These are phyloP conservation scores for Zygothrica quintamaculata DNA, from an alignment of 2,888 invertebrate species.

Conservation along the genomic window DNA sequence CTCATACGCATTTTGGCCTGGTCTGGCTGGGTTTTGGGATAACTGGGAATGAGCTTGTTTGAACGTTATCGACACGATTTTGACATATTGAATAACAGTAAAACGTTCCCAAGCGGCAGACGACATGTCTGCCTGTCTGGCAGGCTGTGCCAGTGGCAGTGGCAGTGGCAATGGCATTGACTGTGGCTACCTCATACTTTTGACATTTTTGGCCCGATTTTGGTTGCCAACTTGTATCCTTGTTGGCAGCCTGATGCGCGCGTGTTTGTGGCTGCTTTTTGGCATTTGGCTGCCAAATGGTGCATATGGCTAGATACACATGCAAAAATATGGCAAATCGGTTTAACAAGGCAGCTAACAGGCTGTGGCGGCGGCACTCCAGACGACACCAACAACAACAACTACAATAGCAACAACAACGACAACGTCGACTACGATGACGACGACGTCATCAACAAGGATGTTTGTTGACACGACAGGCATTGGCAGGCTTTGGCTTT, in stretches of 20 bases:
- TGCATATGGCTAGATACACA: slow-evolving; percentile 68
- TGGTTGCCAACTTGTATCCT: slow-evolving; percentile 39
- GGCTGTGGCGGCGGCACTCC: slow-evolving; percentile 42
- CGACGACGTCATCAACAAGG: slow-evolving; percentile 49
- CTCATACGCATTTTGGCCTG: slow-evolving; percentile 3
- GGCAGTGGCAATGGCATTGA: slow-evolving; percentile 18
- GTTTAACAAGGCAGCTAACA: slow-evolving; percentile 72
- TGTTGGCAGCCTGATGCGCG: slow-evolving; percentile 51
- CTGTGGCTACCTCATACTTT: neutral
- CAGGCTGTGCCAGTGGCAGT: neutral
- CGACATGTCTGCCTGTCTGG: slow-evolving; percentile 44
- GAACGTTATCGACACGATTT: slow-evolving; percentile 80
- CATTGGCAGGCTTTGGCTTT: slow-evolving; percentile 26
- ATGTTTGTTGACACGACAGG: slow-evolving; percentile 72
- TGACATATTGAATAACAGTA: slow-evolving; percentile 81
- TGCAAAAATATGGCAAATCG: slow-evolving; percentile 77
- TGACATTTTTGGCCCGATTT: neutral
- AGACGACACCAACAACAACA: slow-evolving; percentile 37
- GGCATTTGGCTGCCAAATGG: slow-evolving; percentile 80
- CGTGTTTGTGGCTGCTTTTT: slow-evolving; percentile 78
- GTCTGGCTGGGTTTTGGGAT: slow-evolving; percentile 11
- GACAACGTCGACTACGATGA: slow-evolving; percentile 13
- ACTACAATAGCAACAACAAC: slow-evolving; percentile 28
- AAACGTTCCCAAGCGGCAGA: slow-evolving; percentile 66
- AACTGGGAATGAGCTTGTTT: slow-evolving; percentile 52